A percentile compares a stretch with the other conserved stretches of the same genome.
Conservation (phyloP, 1,140 invertebrate genomes). For the Diabrotica undecimpunctata region DNA sequence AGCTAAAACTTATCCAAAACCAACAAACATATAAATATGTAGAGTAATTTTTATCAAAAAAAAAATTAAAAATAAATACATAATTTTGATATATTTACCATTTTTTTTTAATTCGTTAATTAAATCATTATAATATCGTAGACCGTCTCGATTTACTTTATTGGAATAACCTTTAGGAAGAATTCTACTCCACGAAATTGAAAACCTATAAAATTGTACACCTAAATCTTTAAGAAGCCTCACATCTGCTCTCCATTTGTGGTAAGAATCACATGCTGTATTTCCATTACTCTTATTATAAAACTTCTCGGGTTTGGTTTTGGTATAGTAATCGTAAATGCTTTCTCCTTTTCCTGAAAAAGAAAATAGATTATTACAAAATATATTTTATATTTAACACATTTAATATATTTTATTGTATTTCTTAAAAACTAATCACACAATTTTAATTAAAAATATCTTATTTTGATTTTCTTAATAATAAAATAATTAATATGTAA, state of each 20-base stretch:
- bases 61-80: too few species aligned
- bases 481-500: too few species aligned
- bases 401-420: too few species aligned
- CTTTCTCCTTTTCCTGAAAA: conserved; percentile 48
- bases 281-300: conserved; percentile 8
- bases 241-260: conserved; percentile 56
- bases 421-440: too few species aligned
- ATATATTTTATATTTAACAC: too few species aligned
- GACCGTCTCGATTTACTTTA: conserved; percentile 56
- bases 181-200: conserved; percentile 56
- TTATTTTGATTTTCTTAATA: too few species aligned
- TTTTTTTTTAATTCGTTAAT: conserved; percentile 56
- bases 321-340: conserved; percentile 57
- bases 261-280: conserved; percentile 50
- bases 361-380: neutral
- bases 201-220: conserved; percentile 55
- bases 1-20: too few species aligned
- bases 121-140: conserved; percentile 62
- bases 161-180: conserved; percentile 40
- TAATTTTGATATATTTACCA: conserved; percentile 30
- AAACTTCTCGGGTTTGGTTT: conserved; percentile 44
- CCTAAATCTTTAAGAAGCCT: conserved; percentile 49
- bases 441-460: too few species aligned
- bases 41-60: too few species aligned
- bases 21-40: too few species aligned